Conservation (phyloP, 2,797 vertebrate species). For the Coranthus polyacanthus region DNA sequence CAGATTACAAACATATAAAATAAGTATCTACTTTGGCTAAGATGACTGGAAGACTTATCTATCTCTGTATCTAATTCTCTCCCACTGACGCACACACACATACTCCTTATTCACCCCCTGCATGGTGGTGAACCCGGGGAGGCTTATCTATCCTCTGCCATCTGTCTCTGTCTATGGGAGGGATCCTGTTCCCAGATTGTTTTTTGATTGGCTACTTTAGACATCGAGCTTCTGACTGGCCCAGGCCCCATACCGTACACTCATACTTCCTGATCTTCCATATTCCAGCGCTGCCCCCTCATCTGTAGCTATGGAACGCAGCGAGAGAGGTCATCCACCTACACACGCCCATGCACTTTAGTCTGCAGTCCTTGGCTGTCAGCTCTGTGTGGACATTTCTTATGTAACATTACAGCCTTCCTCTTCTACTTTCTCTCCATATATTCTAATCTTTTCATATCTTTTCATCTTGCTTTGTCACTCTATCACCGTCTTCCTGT, state of each 20-base stretch:
- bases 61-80: too few species aligned
- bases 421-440: background rate
- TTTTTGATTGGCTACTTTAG: conserved; percentile 56
- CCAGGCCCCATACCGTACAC: background rate
- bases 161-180: conserved; percentile 72
- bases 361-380: conserved; percentile 30
- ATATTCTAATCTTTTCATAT: background rate
- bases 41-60: conserved; percentile 36
- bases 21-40: conserved; percentile 4
- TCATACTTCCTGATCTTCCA: conserved; percentile 65
- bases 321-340: conserved; percentile 62
- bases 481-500: conserved; percentile 18
- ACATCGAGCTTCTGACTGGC: conserved; percentile 37
- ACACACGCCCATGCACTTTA: conserved; percentile 64
- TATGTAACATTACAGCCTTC: conserved; percentile 47
- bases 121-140: conserved; percentile 45
- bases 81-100: conserved; percentile 25
- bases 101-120: conserved; percentile 43
- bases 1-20: background rate
- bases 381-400: conserved; percentile 45
- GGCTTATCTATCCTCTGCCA: conserved; percentile 72
- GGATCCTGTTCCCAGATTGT: conserved; percentile 46
- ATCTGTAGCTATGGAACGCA: conserved; percentile 19
- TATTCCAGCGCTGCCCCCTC: conserved; percentile 40
- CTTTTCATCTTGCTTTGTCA: conserved; percentile 1